Evolutionary conservation across 2,888 invertebrate genomes (phyloP).

Genomic region (Dynastes tityus): DNA sequence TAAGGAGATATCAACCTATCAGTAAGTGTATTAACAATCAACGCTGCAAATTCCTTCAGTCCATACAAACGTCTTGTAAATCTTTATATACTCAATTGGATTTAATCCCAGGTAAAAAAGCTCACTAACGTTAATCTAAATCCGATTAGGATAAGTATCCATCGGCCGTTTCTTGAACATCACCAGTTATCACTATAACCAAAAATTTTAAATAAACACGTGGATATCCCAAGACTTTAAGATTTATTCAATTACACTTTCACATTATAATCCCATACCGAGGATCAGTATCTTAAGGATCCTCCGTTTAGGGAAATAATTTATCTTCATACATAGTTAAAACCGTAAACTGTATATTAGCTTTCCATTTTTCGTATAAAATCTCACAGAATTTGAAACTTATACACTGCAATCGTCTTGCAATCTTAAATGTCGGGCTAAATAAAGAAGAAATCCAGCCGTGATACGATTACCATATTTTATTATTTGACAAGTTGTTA

Average conservation of each 20-base stretch:
- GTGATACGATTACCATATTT: neutral
- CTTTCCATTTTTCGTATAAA: constrained; percentile 1
- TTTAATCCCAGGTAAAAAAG: too few species aligned
- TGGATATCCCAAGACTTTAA: too few species aligned
- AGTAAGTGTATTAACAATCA: too few species aligned
- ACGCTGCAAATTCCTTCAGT: too few species aligned
- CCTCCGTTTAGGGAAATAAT: neutral
- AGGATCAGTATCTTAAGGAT: neutral
- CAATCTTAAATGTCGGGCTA: constrained; percentile 14
- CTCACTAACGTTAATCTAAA: too few species aligned
- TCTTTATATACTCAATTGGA: too few species aligned
- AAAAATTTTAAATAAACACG: too few species aligned
- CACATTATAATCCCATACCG: neutral
- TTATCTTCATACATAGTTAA: neutral
- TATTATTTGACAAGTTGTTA: constrained; percentile 15
- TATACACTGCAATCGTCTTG: neutral
- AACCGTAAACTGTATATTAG: neutral
- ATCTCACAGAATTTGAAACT: neutral
- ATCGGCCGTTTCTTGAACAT: too few species aligned
- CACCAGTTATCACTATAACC: too few species aligned
- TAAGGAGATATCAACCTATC: too few species aligned
- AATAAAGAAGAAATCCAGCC: constrained; percentile 13
- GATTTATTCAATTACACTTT: neutral
- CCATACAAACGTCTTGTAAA: too few species aligned
- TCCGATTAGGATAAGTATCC: too few species aligned